Percentiles rank a stretch among this genome's conserved stretches.
Conservation (phyloP, 2,888 invertebrate species). For the Hemaris fuciformis region DNA sequence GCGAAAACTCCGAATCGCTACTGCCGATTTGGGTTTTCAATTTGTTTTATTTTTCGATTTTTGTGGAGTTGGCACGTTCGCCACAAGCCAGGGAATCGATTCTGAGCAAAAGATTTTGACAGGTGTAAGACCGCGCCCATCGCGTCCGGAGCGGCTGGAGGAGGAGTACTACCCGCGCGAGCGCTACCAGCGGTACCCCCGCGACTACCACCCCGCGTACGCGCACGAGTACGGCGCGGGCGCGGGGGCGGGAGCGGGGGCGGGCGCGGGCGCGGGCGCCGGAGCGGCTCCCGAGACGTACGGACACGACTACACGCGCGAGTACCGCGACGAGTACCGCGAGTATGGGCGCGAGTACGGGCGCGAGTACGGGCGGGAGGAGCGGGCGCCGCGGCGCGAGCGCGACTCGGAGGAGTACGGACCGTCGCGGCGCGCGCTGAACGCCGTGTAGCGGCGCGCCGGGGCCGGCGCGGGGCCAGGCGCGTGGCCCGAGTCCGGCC, state of each 20-base stretch:
- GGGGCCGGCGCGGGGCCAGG: conserved; percentile 58
- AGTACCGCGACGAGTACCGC: conserved; percentile 60
- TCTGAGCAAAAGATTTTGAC: conserved; percentile 13
- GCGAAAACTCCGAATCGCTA: neutral
- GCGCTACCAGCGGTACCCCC: conserved; percentile 51
- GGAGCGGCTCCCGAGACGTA: conserved; percentile 65
- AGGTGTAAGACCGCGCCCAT: conserved; percentile 72
- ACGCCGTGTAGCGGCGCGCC: conserved; percentile 84
- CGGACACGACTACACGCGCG: conserved; percentile 56
- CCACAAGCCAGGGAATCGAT: neutral
- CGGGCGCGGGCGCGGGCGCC: conserved; percentile 47
- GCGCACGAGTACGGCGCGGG: conserved; percentile 33
- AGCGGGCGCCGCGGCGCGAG: conserved; percentile 67
- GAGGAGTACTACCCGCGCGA: conserved; percentile 78
- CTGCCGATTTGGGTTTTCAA: conserved; percentile 21
- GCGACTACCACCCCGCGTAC: conserved; percentile 44
- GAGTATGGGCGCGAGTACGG: conserved; percentile 72
- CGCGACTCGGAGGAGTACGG: conserved; percentile 80
- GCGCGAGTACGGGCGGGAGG: conserved; percentile 74
- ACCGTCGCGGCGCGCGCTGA: conserved; percentile 85
- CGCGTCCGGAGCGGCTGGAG: conserved; percentile 78
- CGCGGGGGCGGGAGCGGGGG: conserved; percentile 55
- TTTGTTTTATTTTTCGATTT: conserved; percentile 18
- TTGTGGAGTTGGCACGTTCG: neutral
- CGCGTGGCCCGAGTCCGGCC: conserved; percentile 64